These are phyloP conservation scores for Aleadryas rufinucha DNA, from an alignment of 2,113 vertebrate species.

Conservation along the genomic window DNA sequence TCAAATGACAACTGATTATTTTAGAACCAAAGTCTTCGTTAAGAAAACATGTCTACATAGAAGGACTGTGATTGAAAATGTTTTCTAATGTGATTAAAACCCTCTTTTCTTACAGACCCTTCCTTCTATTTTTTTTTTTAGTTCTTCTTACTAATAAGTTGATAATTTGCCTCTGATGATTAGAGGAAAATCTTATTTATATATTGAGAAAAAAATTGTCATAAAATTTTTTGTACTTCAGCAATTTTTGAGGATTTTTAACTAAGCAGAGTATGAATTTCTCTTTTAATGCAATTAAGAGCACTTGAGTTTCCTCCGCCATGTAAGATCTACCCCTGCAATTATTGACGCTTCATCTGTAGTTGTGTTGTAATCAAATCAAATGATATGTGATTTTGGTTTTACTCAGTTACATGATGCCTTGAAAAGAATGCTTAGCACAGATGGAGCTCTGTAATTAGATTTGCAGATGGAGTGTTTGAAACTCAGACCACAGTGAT, in stretches of 20 bases:
- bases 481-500: background rate
- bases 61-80: background rate
- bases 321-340: background rate
- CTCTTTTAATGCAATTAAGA: background rate
- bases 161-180: background rate
- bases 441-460: background rate
- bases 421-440: background rate
- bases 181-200: background rate
- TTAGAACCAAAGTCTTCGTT: background rate
- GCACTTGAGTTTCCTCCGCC: background rate
- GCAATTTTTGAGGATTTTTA: background rate
- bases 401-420: background rate
- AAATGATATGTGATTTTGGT: background rate
- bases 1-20: background rate
- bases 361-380: background rate
- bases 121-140: accelerated
- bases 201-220: background rate
- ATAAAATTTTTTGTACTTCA: background rate
- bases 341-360: background rate
- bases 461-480: background rate
- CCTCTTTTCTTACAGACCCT: background rate
- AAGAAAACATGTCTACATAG: background rate
- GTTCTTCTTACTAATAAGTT: background rate
- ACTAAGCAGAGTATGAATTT: background rate
- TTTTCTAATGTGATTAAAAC: background rate